phyloP scores from a whole-genome alignment of 1,140 invertebrate species.

The Plutomurus gul region DNA sequence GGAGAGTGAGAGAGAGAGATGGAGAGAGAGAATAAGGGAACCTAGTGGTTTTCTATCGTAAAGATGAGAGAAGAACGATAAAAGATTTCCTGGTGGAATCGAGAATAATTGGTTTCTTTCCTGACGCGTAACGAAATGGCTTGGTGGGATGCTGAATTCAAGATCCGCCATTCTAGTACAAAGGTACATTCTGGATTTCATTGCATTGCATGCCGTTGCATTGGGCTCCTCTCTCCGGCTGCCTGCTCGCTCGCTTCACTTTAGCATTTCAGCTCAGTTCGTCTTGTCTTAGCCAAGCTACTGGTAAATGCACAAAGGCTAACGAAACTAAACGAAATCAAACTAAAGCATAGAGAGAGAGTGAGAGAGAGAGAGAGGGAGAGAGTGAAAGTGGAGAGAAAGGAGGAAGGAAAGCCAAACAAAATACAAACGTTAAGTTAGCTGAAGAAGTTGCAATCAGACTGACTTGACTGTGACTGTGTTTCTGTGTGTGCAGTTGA shows the following conservation, averaged over 20 bases:
- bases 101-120: slow-evolving; percentile 53
- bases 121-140: slow-evolving; percentile 52
- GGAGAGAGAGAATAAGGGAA: too few relatives aligned
- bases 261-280: too few relatives aligned
- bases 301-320: too few relatives aligned
- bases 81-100: slow-evolving; percentile 53
- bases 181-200: slow-evolving; percentile 1
- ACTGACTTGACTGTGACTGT: background rate
- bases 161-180: background rate
- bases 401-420: background rate
- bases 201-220: background rate
- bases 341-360: too few relatives aligned
- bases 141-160: slow-evolving; percentile 14
- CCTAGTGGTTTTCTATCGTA: background rate
- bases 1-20: background rate
- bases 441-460: background rate
- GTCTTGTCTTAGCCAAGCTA: too few relatives aligned
- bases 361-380: background rate
- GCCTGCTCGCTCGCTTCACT: too few relatives aligned
- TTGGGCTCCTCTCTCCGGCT: too few relatives aligned
- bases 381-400: background rate
- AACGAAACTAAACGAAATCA: too few relatives aligned
- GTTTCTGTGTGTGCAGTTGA: too few relatives aligned
- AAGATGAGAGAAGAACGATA: slow-evolving; percentile 45
- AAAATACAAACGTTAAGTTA: background rate